Percentiles rank a stretch among this genome's conserved stretches.
Evolutionary conservation across 2,113 vertebrate species (phyloP).

Genomic region (Halcyon senegalensis): DNA sequence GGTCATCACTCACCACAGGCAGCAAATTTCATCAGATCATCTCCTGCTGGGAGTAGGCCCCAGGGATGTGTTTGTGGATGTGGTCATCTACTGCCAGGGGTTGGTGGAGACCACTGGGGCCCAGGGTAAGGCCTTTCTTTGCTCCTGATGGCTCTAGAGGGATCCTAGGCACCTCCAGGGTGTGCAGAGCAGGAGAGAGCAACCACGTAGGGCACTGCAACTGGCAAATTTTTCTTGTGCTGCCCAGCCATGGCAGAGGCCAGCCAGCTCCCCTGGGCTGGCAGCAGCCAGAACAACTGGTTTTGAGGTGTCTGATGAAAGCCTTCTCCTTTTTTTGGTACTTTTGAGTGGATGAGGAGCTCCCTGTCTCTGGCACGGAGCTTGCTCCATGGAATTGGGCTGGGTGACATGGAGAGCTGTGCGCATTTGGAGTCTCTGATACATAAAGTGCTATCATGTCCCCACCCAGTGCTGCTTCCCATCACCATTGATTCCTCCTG

Average conservation of each 20-base stretch:
- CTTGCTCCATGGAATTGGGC: not conserved
- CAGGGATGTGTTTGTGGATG: not conserved
- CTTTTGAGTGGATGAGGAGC: not conserved
- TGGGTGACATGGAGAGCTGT: not conserved
- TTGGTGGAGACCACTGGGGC: not conserved
- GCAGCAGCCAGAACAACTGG: not conserved
- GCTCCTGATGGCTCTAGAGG: not conserved
- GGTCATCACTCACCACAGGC: not conserved
- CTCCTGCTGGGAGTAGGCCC: not conserved
- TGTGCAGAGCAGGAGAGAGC: not conserved
- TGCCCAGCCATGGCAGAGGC: not conserved
- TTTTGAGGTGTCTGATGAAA: not conserved
- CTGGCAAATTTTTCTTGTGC: not conserved
- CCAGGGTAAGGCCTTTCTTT: not conserved
- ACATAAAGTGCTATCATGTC: rapidly evolving
- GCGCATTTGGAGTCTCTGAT: not conserved
- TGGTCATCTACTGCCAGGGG: not conserved
- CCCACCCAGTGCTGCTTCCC: not conserved
- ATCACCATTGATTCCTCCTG: not conserved
- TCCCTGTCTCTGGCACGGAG: not conserved
- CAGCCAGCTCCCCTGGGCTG: not conserved
- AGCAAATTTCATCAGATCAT: not conserved
- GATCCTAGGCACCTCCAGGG: not conserved
- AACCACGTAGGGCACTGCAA: not conserved
- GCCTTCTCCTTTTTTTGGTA: not conserved